Evolutionary conservation across 92 coral and sea anemone genomes (phyloP).

Genomic region (Phenganax subtilis): DNA sequence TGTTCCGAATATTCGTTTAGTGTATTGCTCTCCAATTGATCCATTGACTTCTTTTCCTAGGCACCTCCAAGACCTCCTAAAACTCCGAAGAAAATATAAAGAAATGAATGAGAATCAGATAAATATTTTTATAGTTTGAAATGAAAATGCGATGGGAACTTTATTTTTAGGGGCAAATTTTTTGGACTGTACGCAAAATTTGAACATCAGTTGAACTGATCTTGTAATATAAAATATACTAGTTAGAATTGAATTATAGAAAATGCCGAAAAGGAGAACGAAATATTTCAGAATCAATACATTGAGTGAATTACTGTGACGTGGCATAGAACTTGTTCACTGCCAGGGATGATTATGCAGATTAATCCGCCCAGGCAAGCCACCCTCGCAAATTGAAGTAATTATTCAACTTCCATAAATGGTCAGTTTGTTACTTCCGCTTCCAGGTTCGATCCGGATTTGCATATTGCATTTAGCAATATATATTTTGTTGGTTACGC

Average conservation of each 20-base stretch:
- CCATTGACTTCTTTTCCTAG: background rate
- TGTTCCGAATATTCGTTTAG: background rate
- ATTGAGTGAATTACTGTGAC: too few relatives aligned
- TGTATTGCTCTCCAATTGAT: background rate
- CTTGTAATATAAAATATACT: conserved; percentile 11
- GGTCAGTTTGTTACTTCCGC: conserved; percentile 8
- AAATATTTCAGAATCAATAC: background rate
- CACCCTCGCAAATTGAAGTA: background rate
- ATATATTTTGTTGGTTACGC: background rate
- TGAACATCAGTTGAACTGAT: background rate
- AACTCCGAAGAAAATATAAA: conserved; percentile 25
- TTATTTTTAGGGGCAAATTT: background rate
- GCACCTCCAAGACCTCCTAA: conserved; percentile 32
- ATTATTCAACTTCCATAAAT: background rate
- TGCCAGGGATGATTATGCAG: too few relatives aligned
- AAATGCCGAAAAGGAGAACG: too few relatives aligned
- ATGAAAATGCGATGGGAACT: background rate
- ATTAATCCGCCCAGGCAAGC: background rate
- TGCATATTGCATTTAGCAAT: background rate
- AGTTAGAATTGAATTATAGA: background rate
- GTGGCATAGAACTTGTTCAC: too few relatives aligned
- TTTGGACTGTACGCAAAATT: background rate
- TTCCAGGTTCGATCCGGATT: background rate
- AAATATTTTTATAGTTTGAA: conserved; percentile 25
- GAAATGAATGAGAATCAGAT: background rate